Percentiles rank a stretch among this genome's conserved stretches.
Conservation (phyloP, 2,797 vertebrate species). For the Hoplostethus mediterraneus region DNA sequence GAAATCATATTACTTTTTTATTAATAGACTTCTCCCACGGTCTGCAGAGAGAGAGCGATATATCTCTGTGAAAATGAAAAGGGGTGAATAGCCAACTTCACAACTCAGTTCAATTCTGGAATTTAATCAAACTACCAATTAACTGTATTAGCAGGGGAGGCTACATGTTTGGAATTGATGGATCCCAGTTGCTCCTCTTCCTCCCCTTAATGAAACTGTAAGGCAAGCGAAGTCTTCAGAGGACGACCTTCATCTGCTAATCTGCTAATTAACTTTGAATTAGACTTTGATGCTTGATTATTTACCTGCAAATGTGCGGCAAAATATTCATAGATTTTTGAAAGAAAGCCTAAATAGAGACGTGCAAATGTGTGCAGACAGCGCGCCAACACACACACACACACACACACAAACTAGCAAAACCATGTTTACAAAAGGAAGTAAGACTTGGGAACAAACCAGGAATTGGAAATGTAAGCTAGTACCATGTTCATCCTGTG, state of each 20-base stretch:
- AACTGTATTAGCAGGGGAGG: conserved; percentile 78
- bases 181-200: conserved; percentile 69
- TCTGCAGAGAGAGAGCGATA: conserved; percentile 49
- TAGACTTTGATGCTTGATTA: conserved; percentile 67
- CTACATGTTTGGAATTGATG: conserved; percentile 75
- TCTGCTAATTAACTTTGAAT: conserved; percentile 79
- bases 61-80: conserved; percentile 70
- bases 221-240: conserved; percentile 53
- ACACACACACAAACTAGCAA: background rate
- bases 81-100: conserved; percentile 72
- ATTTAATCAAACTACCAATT: conserved; percentile 83
- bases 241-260: conserved; percentile 73
- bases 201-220: conserved; percentile 60
- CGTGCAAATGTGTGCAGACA: conserved; percentile 50
- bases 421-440: conserved; percentile 5
- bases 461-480: too few relatives aligned
- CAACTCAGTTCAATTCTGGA: conserved; percentile 72
- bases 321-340: conserved; percentile 42
- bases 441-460: background rate
- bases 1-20: conserved; percentile 70
- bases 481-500: too few relatives aligned
- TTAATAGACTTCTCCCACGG: conserved; percentile 71
- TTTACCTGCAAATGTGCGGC: conserved; percentile 67
- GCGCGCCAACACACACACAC: too few relatives aligned
- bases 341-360: conserved; percentile 49